These are phyloP conservation scores for Bucco capensis DNA, from an alignment of 2,113 vertebrate genomes.

Conservation along the genomic window DNA sequence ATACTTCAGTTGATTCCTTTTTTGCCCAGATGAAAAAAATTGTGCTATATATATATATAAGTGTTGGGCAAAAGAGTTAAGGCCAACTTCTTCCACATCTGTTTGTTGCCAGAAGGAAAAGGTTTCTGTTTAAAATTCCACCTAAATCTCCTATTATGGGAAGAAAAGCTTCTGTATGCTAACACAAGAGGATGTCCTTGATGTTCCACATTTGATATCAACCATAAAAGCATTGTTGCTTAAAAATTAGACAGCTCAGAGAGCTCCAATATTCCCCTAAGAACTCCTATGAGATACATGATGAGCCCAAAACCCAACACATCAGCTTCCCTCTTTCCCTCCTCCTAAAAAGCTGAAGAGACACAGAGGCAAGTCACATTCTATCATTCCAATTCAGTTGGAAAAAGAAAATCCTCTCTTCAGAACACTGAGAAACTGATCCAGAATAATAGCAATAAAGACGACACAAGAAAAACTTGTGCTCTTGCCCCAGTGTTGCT, in stretches of 20 bases:
- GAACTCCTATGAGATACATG: background rate
- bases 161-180: background rate
- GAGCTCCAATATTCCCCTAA: background rate
- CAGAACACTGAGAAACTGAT: background rate
- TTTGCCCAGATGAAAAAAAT: background rate
- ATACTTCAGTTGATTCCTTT: background rate
- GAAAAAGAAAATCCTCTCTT: no score
- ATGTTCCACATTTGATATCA: background rate
- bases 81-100: background rate
- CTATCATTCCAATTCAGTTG: background rate
- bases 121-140: background rate
- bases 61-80: slow-evolving; percentile 23
- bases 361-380: background rate
- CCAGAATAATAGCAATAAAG: background rate
- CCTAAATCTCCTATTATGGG: background rate
- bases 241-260: background rate
- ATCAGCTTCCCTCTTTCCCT: background rate
- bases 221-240: background rate
- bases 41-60: no score
- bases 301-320: background rate
- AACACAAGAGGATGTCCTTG: background rate
- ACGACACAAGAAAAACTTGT: background rate
- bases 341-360: background rate
- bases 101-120: slow-evolving; percentile 2
- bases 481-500: background rate